A percentile compares a stretch with the other conserved stretches of the same genome.
Evolutionary conservation across 2,797 vertebrate genomes (phyloP).

Genomic region (Graptemys geographica): DNA sequence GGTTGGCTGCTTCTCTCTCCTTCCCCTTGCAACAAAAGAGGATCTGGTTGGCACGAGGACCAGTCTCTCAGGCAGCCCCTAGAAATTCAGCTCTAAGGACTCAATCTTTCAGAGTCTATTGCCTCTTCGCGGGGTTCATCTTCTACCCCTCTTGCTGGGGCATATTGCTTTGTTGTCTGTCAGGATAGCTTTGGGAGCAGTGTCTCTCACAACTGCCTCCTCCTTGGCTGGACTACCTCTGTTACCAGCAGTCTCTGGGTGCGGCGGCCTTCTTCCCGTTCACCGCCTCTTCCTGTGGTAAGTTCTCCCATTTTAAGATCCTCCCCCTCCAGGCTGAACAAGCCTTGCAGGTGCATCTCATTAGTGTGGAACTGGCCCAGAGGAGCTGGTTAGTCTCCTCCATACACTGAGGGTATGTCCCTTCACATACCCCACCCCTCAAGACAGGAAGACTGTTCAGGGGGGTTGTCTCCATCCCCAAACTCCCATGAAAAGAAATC

Average conservation of each 20-base stretch:
- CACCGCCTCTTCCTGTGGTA: not conserved
- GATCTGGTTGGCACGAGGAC: not conserved
- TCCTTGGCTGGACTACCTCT: not conserved
- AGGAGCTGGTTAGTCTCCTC: not conserved
- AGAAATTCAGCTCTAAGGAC: too few relatives aligned
- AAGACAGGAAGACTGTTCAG: not conserved
- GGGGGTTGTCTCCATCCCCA: too few relatives aligned
- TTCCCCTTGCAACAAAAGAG: not conserved
- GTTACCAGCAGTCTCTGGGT: not conserved
- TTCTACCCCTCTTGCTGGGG: too few relatives aligned
- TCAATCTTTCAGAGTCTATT: too few relatives aligned
- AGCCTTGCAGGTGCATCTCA: not conserved
- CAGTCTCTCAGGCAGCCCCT: too few relatives aligned
- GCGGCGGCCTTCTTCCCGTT: not conserved
- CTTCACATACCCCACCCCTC: not conserved
- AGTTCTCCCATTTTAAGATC: not conserved
- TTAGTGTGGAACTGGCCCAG: not conserved
- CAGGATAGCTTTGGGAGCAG: too few relatives aligned
- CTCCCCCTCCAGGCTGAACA: not conserved
- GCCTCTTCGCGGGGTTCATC: too few relatives aligned
- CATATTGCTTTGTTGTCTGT: too few relatives aligned
- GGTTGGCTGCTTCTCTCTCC: not conserved
- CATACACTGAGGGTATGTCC: not conserved
- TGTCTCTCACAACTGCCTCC: not conserved
- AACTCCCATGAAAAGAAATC: too few relatives aligned